These are phyloP conservation scores for Pyrrhura leucotis DNA, from an alignment of 2,797 vertebrate genomes.

Conservation along the genomic window DNA sequence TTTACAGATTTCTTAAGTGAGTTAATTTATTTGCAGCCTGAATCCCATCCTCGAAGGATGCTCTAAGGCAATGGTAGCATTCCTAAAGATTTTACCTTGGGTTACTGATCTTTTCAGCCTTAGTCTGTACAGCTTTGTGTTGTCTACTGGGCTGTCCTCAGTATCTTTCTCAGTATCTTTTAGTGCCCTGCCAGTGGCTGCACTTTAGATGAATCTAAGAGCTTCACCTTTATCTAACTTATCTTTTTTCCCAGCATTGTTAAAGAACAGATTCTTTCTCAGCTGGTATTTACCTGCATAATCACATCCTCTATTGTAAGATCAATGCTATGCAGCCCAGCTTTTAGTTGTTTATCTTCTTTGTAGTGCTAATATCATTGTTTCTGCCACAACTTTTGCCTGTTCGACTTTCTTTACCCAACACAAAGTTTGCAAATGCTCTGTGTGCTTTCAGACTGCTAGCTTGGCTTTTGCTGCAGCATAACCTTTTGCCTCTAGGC, in stretches of 20 bases:
- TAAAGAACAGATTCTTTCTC: not conserved
- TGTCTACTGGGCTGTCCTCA: not conserved
- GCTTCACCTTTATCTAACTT: not conserved
- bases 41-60: not conserved
- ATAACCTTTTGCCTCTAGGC: not conserved
- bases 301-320: not conserved
- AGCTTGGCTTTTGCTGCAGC: not conserved
- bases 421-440: not conserved
- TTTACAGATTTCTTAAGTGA: not conserved
- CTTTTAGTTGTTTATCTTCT: not conserved
- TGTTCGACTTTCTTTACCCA: not conserved
- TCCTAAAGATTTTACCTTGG: not conserved
- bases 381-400: not conserved
- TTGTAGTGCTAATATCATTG: not conserved
- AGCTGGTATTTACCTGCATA: not conserved
- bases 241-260: not conserved
- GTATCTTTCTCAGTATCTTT: not conserved
- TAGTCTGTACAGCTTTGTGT: not conserved
- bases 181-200: not conserved
- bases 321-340: not conserved
- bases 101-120: not conserved
- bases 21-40: not conserved
- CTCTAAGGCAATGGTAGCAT: not conserved
- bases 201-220: not conserved
- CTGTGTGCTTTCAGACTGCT: not conserved